These are phyloP conservation scores for Torymus aiolomorphi DNA, from an alignment of 2,888 invertebrate genomes.

Conservation along the genomic window DNA sequence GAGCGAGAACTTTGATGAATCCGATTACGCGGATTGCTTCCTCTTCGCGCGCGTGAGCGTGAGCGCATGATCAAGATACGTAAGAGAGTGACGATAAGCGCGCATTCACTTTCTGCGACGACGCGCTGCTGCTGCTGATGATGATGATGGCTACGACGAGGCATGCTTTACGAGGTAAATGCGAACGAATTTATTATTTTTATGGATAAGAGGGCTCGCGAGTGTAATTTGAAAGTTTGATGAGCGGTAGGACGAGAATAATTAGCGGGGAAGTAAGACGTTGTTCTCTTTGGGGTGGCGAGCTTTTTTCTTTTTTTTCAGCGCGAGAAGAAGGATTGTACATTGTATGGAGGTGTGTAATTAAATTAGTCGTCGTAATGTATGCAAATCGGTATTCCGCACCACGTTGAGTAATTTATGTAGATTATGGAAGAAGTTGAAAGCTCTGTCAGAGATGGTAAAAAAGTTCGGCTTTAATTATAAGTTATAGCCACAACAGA, in stretches of 20 bases:
- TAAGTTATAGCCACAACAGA: no score
- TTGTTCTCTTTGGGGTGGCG: no score
- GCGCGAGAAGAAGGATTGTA: not conserved
- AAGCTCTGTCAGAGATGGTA: not conserved
- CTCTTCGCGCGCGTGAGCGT: not conserved
- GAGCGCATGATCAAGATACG: constrained; percentile 53
- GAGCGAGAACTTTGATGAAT: constrained; percentile 6
- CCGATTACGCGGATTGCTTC: constrained; percentile 13
- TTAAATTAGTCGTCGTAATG: not conserved
- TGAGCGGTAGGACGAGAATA: no score
- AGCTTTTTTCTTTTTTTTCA: no score
- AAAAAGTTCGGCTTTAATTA: no score
- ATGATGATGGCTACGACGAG: no score
- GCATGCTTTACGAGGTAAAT: constrained; percentile 30
- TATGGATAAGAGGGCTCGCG: no score
- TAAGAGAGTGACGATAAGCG: constrained; percentile 45
- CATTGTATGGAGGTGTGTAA: not conserved
- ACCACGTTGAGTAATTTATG: not conserved
- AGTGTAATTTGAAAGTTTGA: constrained; percentile 33
- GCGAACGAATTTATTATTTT: not conserved
- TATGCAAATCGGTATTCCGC: not conserved
- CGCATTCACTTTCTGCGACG: constrained; percentile 31
- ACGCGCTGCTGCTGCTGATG: not conserved
- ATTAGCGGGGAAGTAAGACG: no score
- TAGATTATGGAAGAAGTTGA: not conserved